Conservation (phyloP, 2,113 vertebrate genomes). For the Machaerirhynchus nigripectus region DNA sequence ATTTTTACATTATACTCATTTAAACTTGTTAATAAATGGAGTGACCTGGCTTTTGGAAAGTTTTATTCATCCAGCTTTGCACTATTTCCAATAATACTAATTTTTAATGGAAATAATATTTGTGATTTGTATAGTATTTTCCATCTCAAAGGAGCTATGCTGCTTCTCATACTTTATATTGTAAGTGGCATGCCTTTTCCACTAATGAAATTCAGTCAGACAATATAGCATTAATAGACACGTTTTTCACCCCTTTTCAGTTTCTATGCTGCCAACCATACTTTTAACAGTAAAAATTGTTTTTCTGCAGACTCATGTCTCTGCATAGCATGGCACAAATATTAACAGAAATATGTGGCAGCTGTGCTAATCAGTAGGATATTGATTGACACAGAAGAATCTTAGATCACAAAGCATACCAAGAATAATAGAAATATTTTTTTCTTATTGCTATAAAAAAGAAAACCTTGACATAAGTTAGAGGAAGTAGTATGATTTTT, state of each 20-base stretch:
- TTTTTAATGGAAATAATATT: neutral
- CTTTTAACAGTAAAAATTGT: neutral
- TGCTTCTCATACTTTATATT: neutral
- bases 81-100: neutral
- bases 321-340: neutral
- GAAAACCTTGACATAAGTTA: neutral
- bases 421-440: neutral
- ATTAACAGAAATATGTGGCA: neutral
- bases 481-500: neutral
- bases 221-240: neutral
- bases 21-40: neutral
- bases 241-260: neutral
- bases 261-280: neutral
- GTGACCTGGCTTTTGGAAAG: neutral
- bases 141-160: neutral
- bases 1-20: neutral
- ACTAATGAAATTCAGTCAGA: neutral
- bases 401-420: neutral
- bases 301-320: neutral
- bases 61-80: neutral
- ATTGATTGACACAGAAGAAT: neutral
- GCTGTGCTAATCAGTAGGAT: neutral
- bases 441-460: neutral
- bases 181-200: neutral
- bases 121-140: neutral